Evolutionary conservation across 2,888 invertebrate species (phyloP).

Genomic region (Heliconius charithonia): DNA sequence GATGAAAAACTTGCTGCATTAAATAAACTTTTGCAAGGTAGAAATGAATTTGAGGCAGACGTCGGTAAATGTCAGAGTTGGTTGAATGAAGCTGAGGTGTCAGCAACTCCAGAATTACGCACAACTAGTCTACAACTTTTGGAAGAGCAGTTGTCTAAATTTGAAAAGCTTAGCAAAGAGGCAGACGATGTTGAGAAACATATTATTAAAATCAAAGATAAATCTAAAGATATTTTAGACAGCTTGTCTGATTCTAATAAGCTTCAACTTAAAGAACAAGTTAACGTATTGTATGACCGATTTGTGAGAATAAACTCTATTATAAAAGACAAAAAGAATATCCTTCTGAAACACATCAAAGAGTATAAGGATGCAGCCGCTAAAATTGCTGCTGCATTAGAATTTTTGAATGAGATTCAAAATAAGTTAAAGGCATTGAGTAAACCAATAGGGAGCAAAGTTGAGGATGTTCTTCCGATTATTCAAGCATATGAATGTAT

Average conservation of each 20-base stretch:
- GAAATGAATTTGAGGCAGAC: constrained; percentile 92
- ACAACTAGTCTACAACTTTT: constrained; percentile 91
- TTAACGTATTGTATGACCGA: constrained; percentile 90
- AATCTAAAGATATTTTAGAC: constrained; percentile 90
- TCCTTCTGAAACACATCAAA: constrained; percentile 90
- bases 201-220: constrained; percentile 89
- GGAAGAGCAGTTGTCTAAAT: constrained; percentile 94
- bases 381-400: constrained; percentile 90
- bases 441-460: constrained; percentile 93
- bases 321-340: constrained; percentile 89
- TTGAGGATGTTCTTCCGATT: constrained; percentile 94
- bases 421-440: constrained; percentile 91
- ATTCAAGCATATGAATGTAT: constrained; percentile 91
- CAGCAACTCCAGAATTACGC: constrained; percentile 91
- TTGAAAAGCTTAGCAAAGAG: constrained; percentile 90
- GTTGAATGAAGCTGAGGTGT: constrained; percentile 95
- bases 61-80: constrained; percentile 92
- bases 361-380: constrained; percentile 92
- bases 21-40: constrained; percentile 88
- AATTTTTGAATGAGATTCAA: constrained; percentile 92
- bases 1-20: constrained; percentile 88
- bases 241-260: constrained; percentile 94
- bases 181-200: constrained; percentile 88
- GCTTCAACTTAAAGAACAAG: constrained; percentile 90
- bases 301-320: constrained; percentile 89